Evolutionary conservation across 2,113 vertebrate genomes (phyloP), one percentile per base, ranked within the genome.

Genomic region (Dinomys branickii): DNA sequence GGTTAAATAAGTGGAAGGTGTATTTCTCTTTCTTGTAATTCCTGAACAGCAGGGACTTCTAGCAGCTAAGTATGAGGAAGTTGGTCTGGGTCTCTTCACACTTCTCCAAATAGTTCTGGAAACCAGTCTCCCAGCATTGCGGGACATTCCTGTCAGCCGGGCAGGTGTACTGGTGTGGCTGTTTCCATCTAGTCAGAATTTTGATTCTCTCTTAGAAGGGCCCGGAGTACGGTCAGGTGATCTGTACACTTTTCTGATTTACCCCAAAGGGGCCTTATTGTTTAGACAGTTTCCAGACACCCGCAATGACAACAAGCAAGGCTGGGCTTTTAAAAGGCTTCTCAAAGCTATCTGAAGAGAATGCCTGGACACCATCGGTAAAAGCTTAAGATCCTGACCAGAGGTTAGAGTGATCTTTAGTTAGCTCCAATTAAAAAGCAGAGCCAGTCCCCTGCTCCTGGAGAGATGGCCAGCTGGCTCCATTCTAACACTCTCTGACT

Each of bases 81-180:
- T 6, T 91, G 75, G 73, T 30, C 9, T 73, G 26, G 11, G 11
- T 58, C 30, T 88, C 84, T 59, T 84, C 59, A 35, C 54, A 69
- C 7, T 91, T 90, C 47, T 61, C 54, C 19, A 65, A 11, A 87
- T 69, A 81, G 44, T 85, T 97, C 90, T 59, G 63, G 88, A 95
- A 78, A 90, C 58, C 61, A 77, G 58, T 47, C 77, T 87, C 58
- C 28, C 24, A 85, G 67, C 50, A 41, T 77, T 85, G 75, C 28
- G 59, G 38, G 22, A 24, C 7, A n/a, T 61, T 33, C 81, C 38
- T 10, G 1, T 17, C 41, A 88, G 77, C 44, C 9, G 28, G 47
- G 88, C 20, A 73, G 58, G 3, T 26, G 41, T 28, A 8, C 41
- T 7, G n/a, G 69, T 56, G 30, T 41, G 56, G 67, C 91, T 44